phyloP scores from a whole-genome alignment of 2,113 vertebrate genomes.

The Eonycteris spelaea region DNA sequence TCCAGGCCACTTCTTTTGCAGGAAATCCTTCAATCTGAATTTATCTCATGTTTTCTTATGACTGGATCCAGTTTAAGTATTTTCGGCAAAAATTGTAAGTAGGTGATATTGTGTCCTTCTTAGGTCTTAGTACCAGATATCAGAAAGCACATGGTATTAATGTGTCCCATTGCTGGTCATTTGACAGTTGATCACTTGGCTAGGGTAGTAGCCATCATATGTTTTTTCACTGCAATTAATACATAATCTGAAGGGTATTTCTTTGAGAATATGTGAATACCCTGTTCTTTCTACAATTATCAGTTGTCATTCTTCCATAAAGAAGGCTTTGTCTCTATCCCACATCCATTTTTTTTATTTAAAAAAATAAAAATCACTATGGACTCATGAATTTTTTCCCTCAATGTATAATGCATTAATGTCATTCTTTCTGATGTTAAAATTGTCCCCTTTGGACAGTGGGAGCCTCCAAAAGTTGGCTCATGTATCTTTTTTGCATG shows the following conservation, averaged over 20 bases:
- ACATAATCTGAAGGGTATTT: neutral
- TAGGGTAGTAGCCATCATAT: neutral
- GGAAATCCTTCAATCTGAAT: neutral
- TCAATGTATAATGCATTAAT: neutral
- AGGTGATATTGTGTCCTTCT: neutral
- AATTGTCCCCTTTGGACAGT: neutral
- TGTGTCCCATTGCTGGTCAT: neutral
- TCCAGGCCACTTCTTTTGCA: neutral
- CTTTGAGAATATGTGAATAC: neutral
- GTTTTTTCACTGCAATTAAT: neutral
- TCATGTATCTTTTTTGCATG: neutral
- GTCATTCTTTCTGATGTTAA: neutral
- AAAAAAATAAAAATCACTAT: neutral
- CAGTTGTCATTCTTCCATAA: neutral
- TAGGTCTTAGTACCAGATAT: neutral
- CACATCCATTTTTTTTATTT: neutral
- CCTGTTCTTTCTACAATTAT: neutral
- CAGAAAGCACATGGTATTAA: neutral
- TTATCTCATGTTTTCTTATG: slow-evolving; percentile 22
- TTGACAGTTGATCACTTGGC: neutral
- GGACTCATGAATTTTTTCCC: neutral
- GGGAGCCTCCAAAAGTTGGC: neutral
- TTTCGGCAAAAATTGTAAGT: slow-evolving; percentile 8
- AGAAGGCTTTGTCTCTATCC: neutral
- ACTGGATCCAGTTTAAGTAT: neutral